Evolutionary conservation across 1,140 invertebrate species (phyloP).

Genomic region (Octopus sinensis): DNA sequence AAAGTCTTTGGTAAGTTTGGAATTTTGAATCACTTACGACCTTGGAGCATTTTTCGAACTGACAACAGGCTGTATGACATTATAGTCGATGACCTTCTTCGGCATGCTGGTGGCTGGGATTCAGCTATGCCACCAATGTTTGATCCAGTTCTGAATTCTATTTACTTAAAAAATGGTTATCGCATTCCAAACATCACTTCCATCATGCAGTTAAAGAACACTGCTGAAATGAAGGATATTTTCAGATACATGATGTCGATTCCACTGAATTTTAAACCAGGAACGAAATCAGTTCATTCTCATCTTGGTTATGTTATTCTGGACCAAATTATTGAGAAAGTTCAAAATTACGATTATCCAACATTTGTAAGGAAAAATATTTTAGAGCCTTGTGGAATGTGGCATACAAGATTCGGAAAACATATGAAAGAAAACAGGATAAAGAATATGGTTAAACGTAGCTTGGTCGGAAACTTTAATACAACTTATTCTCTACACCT

Average conservation of each 20-base stretch:
- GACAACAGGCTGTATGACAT: slow-evolving; percentile 44
- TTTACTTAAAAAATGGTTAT: slow-evolving; percentile 28
- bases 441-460: slow-evolving; percentile 4
- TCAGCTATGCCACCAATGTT: slow-evolving; percentile 32
- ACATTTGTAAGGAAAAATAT: slow-evolving; percentile 45
- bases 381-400: slow-evolving; percentile 51
- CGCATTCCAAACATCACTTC: slow-evolving; percentile 41
- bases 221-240: slow-evolving; percentile 29
- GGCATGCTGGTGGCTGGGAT: slow-evolving; percentile 51
- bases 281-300: slow-evolving; percentile 45
- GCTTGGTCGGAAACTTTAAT: background rate
- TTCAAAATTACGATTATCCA: slow-evolving; percentile 40
- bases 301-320: slow-evolving; percentile 54
- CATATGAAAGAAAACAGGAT: background rate
- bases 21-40: slow-evolving; percentile 33
- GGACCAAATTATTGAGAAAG: slow-evolving; percentile 51
- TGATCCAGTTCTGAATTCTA: slow-evolving; percentile 45
- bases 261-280: slow-evolving; percentile 42
- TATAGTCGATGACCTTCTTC: slow-evolving; percentile 47
- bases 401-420: slow-evolving; percentile 42
- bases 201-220: slow-evolving; percentile 30
- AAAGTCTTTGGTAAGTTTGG: slow-evolving; percentile 44
- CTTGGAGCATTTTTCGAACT: slow-evolving; percentile 22
- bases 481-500: slow-evolving; percentile 10
- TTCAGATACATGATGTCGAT: slow-evolving; percentile 44